Base-by-base conservation (phyloP, 1,140 invertebrate species). In the Drosophila hydei region DNA sequence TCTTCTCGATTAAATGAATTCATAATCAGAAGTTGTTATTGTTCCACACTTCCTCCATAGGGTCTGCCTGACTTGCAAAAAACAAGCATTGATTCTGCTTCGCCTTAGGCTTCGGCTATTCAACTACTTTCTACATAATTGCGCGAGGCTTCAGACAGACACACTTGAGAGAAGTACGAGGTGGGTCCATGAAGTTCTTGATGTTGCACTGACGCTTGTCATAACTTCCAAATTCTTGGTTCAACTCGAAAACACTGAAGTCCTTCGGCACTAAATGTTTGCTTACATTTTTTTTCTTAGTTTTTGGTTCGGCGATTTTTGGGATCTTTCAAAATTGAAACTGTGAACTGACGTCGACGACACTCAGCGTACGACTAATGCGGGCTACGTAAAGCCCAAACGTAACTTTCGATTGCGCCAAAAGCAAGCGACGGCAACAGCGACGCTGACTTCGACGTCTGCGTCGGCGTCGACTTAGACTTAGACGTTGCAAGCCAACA, bases 331-430 rank as follows among this genome's bases (percentile, higher is more conserved):
- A 27, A 63, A 63, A 48, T 59, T 27, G 6, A 55, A 70, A 85
- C 73, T 71, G 74, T 87, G 81, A 87, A 85, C 81, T 81, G 79
- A 71, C 67, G 77, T 68, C 81, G 81, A 58, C 74, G 74, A 87
- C 77, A 69, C 62, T 75, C 81, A 65, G 63, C 70, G 74, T 77
- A 64, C 81, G 78, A 85, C 81, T 85, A 85, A 85, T 77, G 81
- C 81, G 70, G 69, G 50, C 77, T 77, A 81, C 77, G 83, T 81
- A 81, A 87, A 80, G 81, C 77, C 75, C 43, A 81, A 81, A 85
- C 81, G 81, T 85, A 77, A 87, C 81, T 85, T 85, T 85, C 81
- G 81, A 87, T 87, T 85, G 81, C 81, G 81, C 77, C 81, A 80
- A 85, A 84, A 85, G 60, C 72, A 55, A 63, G 50, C 42, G 67